Evolutionary conservation across 1,140 invertebrate genomes (phyloP).

Genomic region (Drosophila kohkoa): DNA sequence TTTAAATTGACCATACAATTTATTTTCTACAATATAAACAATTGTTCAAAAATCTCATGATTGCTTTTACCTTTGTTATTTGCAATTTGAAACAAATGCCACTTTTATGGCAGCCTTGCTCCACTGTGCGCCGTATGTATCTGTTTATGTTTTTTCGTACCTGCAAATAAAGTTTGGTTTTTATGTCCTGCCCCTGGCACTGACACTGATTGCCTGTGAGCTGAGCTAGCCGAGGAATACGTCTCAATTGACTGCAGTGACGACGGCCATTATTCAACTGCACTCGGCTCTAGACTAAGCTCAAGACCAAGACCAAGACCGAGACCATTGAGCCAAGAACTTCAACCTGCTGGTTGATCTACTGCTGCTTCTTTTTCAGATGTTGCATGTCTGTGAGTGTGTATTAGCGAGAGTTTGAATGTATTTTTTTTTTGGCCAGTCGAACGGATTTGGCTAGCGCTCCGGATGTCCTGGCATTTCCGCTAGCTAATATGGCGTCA

Average conservation of each 20-base stretch:
- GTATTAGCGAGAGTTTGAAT: constrained; percentile 4
- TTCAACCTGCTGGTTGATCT: constrained; percentile 9
- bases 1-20: too few relatives aligned
- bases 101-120: background rate
- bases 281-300: constrained; percentile 39
- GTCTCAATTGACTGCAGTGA: constrained; percentile 66
- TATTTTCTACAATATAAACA: too few relatives aligned
- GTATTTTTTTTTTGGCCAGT: constrained; percentile 19
- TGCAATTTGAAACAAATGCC: too few relatives aligned
- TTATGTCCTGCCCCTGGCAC: constrained; percentile 57
- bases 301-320: background rate
- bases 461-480: constrained; percentile 75
- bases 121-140: constrained; percentile 17
- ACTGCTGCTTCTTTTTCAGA: background rate
- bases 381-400: constrained; percentile 12
- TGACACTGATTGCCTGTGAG: constrained; percentile 76
- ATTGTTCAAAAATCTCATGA: too few relatives aligned
- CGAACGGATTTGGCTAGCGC: constrained; percentile 40
- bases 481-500: constrained; percentile 66
- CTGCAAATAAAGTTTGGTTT: constrained; percentile 69
- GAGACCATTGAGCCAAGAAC: constrained; percentile 7
- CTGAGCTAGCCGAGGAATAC: constrained; percentile 21
- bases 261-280: constrained; percentile 72
- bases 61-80: too few relatives aligned
- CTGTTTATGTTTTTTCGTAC: constrained; percentile 63